Conservation (phyloP, 2,888 invertebrate genomes). For the Synanthedon formicaeformis region DNA sequence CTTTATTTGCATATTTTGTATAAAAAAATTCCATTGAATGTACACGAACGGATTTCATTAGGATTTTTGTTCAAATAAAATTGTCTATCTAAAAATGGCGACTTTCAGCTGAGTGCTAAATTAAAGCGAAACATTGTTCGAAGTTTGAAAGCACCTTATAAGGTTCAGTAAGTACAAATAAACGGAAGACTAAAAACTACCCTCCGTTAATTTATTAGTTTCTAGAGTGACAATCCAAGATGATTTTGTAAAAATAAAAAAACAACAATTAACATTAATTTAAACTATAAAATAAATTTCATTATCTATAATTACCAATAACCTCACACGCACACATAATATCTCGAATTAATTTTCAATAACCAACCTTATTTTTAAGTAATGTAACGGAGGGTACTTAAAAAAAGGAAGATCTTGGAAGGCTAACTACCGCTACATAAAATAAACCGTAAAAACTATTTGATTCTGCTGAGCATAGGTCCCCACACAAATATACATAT, state of each 20-base stretch:
- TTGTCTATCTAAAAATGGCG: conserved; percentile 52
- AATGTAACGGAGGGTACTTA: neutral
- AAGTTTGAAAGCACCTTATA: conserved; percentile 45
- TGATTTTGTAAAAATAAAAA: too few species aligned
- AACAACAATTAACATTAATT: too few species aligned
- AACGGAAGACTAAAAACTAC: conserved; percentile 46
- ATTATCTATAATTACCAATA: too few species aligned
- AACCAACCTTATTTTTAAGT: too few species aligned
- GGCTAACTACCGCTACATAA: conserved; percentile 48
- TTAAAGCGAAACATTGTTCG: conserved; percentile 18
- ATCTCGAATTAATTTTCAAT: too few species aligned
- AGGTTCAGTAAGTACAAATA: conserved; percentile 55
- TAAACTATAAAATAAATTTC: too few species aligned
- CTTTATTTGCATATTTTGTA: conserved; percentile 62
- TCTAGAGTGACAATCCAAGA: too few species aligned
- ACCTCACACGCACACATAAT: too few species aligned
- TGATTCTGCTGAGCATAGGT: conserved; percentile 15
- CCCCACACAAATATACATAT: conserved; percentile 20
- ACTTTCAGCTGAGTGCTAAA: conserved; percentile 37
- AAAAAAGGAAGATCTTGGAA: conserved; percentile 39
- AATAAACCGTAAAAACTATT: conserved; percentile 45
- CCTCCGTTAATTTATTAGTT: too few species aligned
- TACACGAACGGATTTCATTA: conserved; percentile 55
- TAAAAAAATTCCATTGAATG: conserved; percentile 60
- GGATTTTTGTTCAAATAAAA: conserved; percentile 37